Evolutionary conservation across 2,797 vertebrate species (phyloP).

Genomic region (Chiloscyllium punctatum): DNA sequence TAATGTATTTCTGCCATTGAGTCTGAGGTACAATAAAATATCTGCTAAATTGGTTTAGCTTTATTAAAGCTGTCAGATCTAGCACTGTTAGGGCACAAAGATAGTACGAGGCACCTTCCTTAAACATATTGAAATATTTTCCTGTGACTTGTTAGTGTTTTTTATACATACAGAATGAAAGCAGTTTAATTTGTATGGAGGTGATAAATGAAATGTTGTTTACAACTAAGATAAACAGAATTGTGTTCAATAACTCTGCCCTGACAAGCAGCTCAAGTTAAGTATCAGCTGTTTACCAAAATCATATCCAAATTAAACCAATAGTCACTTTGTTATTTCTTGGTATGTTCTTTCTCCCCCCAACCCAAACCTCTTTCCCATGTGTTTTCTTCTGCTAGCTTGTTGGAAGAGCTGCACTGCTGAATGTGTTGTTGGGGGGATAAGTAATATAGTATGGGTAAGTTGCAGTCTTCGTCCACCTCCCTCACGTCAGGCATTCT

Average conservation of each 20-base stretch:
- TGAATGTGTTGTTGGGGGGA: neutral
- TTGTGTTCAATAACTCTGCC: neutral
- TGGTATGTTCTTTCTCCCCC: too few relatives aligned
- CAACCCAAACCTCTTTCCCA: too few relatives aligned
- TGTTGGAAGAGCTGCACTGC: neutral
- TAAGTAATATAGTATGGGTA: neutral
- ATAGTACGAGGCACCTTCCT: neutral
- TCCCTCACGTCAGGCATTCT: neutral
- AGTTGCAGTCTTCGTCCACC: neutral
- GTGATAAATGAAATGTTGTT: constrained; percentile 15
- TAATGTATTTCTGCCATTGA: constrained; percentile 4
- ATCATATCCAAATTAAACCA: neutral
- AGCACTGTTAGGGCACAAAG: neutral
- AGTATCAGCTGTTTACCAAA: neutral
- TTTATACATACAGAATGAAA: neutral
- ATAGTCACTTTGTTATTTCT: neutral
- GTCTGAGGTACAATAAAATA: neutral
- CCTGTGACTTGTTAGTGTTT: neutral
- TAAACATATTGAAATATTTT: neutral
- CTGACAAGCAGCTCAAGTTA: too few relatives aligned
- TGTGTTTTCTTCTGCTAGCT: neutral
- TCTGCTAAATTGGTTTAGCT: neutral
- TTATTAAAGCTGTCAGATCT: constrained; percentile 15
- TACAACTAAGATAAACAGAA: constrained; percentile 7
- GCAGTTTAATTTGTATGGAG: neutral